These are phyloP conservation scores for Heliconius himera DNA, from an alignment of 1,140 invertebrate species.

Conservation along the genomic window DNA sequence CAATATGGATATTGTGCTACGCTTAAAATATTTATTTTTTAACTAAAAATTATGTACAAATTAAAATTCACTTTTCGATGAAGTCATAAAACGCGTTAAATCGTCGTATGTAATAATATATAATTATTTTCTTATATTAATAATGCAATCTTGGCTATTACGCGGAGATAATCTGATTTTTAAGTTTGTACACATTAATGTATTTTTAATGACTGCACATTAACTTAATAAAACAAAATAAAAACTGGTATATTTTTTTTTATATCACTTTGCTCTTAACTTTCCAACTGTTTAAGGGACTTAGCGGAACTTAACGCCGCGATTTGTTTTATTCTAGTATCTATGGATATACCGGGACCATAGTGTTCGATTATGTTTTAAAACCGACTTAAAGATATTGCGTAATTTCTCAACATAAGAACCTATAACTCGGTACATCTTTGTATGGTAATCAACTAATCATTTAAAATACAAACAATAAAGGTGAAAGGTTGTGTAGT, in stretches of 20 bases:
- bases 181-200: background rate
- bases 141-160: background rate
- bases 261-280: no score
- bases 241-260: no score
- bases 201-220: background rate
- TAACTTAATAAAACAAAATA: background rate
- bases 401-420: background rate
- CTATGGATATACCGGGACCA: no score
- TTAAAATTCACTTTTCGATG: background rate
- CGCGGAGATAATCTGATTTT: background rate
- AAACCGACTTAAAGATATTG: background rate
- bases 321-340: background rate
- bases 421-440: background rate
- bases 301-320: background rate
- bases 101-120: background rate
- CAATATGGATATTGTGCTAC: background rate
- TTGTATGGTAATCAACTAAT: background rate
- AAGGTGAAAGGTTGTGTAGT: background rate
- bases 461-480: background rate
- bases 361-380: no score
- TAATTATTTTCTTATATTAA: background rate
- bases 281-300: no score
- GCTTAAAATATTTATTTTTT: no score
- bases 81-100: constrained; percentile 5
- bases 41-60: background rate